phyloP scores from a whole-genome alignment of 2,113 vertebrate species.

The Sebastes fasciatus region DNA sequence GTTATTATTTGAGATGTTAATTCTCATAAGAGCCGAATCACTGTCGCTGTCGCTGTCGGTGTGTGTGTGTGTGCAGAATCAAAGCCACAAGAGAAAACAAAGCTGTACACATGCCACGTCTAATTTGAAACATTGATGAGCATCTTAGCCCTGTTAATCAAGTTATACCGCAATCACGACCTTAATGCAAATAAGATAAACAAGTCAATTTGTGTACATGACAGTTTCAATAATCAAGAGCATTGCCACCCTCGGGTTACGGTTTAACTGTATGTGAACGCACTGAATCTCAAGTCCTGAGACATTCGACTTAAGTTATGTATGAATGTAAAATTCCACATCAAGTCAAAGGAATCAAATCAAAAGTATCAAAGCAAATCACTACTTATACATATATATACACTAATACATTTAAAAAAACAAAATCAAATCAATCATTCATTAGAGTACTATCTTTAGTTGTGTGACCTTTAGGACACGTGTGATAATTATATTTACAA shows the following conservation, averaged over 20 bases:
- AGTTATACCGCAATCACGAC: conserved; percentile 51
- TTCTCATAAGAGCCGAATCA: background rate
- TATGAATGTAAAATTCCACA: background rate
- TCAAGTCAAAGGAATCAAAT: background rate
- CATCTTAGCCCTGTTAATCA: conserved; percentile 45
- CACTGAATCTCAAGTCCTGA: background rate
- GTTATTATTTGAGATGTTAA: background rate
- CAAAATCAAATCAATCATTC: background rate
- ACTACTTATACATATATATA: background rate
- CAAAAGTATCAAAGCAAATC: background rate
- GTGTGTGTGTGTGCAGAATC: conserved; percentile 1
- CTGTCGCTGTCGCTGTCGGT: background rate
- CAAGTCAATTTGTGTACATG: conserved; percentile 44
- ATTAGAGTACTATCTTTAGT: background rate
- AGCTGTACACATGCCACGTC: conserved; percentile 14
- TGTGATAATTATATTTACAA: background rate
- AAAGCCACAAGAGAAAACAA: conserved; percentile 9
- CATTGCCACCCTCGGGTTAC: conserved; percentile 9
- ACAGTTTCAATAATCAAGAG: conserved; percentile 50
- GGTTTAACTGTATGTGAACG: conserved; percentile 22
- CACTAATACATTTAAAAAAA: background rate
- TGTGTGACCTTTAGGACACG: background rate
- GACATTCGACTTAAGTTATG: background rate
- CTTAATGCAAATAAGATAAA: conserved; percentile 55
- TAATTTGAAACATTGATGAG: conserved; percentile 44